phyloP scores from a whole-genome alignment of 2,797 vertebrate genomes.

The Tenualosa thibaudeaui region DNA sequence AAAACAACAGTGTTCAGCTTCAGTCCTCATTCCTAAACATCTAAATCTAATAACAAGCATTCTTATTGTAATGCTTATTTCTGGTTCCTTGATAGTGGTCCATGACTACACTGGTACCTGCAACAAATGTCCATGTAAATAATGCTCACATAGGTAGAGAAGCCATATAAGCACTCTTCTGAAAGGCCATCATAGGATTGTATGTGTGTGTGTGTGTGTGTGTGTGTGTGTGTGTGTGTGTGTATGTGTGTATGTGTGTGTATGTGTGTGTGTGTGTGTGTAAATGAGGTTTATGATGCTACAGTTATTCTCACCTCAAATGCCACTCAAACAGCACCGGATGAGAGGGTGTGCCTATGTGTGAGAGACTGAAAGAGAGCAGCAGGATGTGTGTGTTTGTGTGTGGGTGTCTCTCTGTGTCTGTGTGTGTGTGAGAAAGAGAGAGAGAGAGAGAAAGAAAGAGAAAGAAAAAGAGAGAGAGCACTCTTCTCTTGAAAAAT shows the following conservation, averaged over 20 bases:
- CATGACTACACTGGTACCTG: no score
- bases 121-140: not conserved
- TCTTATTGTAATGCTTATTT: no score
- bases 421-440: not conserved
- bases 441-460: not conserved
- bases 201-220: not conserved
- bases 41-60: no score
- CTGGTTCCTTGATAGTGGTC: no score
- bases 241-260: not conserved
- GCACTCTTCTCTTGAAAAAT: slow-evolving; percentile 44
- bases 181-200: not conserved
- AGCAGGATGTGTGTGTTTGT: not conserved
- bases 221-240: not conserved
- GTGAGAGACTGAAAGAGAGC: not conserved
- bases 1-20: no score
- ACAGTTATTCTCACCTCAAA: not conserved
- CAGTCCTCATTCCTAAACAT: no score
- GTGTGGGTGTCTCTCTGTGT: not conserved
- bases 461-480: not conserved
- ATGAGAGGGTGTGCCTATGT: not conserved
- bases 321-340: not conserved
- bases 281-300: not conserved
- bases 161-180: not conserved
- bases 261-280: slow-evolving; percentile 7
- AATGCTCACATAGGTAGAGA: not conserved